These are phyloP conservation scores for Pantala flavescens DNA, from an alignment of 1,140 invertebrate species.

Conservation along the genomic window DNA sequence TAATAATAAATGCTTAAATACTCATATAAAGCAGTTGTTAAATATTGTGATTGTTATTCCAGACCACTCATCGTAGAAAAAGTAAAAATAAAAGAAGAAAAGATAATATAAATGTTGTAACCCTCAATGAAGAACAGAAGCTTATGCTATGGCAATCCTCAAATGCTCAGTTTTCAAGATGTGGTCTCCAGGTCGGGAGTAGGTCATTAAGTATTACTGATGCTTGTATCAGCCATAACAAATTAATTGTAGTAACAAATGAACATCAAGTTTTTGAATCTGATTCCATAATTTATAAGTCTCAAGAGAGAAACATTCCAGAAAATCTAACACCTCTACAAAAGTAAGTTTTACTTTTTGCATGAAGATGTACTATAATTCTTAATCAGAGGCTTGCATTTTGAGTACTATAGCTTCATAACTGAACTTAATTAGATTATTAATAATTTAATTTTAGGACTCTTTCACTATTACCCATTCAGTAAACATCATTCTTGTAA, in stretches of 20 bases:
- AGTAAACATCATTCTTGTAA: too few relatives aligned
- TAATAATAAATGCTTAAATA: too few relatives aligned
- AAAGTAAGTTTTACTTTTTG: neutral
- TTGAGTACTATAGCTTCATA: neutral
- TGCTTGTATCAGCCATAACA: neutral
- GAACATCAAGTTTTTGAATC: neutral
- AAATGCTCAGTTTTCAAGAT: neutral
- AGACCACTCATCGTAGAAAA: too few relatives aligned
- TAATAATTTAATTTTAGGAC: neutral
- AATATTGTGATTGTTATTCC: too few relatives aligned
- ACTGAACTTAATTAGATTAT: neutral
- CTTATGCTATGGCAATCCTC: neutral
- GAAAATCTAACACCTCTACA: neutral
- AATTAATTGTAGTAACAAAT: neutral
- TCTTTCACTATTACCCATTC: too few relatives aligned
- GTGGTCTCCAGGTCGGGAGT: neutral
- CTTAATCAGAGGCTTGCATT: neutral
- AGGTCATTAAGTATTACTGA: neutral
- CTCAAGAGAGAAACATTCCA: neutral
- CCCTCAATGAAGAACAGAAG: neutral
- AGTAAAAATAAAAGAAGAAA: too few relatives aligned
- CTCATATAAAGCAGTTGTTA: too few relatives aligned
- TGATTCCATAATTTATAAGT: neutral
- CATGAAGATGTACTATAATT: neutral
- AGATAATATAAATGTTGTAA: neutral